Base-by-base conservation (phyloP, 2,888 invertebrate species). In the Acrocyrtus sp. region DNA sequence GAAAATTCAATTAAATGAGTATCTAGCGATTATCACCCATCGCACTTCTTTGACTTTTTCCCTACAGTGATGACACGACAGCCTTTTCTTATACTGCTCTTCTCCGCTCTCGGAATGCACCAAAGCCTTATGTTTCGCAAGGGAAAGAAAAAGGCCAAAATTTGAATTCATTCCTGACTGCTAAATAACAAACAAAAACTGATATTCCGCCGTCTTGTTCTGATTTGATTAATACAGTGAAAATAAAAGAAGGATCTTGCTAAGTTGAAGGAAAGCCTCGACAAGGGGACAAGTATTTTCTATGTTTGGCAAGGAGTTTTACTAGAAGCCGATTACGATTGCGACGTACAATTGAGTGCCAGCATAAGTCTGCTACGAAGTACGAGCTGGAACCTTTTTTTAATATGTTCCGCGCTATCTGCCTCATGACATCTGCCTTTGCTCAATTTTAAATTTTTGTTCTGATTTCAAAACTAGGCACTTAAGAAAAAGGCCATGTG, bases 21-120 rank as follows among this genome's bases (percentile, higher is more conserved):
- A 79, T 79, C 79, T 78, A 78, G 79, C 79, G 79, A 79, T 79
- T 79, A 79, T 79, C 79, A 79, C 79, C 78, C 79, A 78, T 74
- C 74, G 58, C 69, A 66, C 74, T 74, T 69, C 69, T 69, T 69
- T 69, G 69, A 69, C 69, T 69, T 69, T 51, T 48, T 56, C 68
- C 69, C 60, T 34, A 34, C 34, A 12, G 12, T 34, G 34, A 34
- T 12, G 34, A 45, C 34, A 34, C 34, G 45, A 45, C 45, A 45
- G 45, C 45, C 19, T 19, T 17, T 5, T 8, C 34, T 34, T 34
- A 8, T 12, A 34, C 34, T 34, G 34, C 12, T 34, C 12, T 34
- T n/a, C n/a, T 34, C 34, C 34, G 5, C 12, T 12, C 34, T 12
- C 6, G 34, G 34, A 34, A 34, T 34, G n/a, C n/a, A n/a, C n/a